Evolutionary conservation across 2,113 vertebrate species (phyloP).

Genomic region (Anser brachyrhynchus): DNA sequence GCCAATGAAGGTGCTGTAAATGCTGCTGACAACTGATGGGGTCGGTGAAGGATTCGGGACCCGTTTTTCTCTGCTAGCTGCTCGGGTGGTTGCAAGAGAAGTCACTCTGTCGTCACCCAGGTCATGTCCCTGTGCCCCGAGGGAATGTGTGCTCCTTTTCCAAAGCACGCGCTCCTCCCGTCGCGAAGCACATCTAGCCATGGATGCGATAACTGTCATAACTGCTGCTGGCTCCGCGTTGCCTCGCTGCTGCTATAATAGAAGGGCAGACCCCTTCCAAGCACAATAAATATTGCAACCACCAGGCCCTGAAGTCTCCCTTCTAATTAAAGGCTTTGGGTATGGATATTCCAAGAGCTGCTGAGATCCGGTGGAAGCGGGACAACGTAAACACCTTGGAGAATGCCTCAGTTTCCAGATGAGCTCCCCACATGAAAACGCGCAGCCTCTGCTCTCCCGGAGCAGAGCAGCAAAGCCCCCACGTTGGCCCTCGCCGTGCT

Average conservation of each 20-base stretch:
- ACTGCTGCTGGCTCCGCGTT: not conserved
- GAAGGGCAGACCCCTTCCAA: not conserved
- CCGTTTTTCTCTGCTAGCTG: not conserved
- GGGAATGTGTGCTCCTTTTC: not conserved
- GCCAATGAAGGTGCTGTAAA: not conserved
- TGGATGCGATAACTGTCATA: not conserved
- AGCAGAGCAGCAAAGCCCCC: not conserved
- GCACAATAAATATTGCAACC: conserved; percentile 32
- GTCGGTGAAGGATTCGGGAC: not conserved
- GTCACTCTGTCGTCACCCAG: not conserved
- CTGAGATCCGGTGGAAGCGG: conserved; percentile 2
- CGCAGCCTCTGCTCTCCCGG: not conserved
- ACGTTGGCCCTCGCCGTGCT: not conserved
- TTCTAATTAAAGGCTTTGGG: conserved; percentile 28
- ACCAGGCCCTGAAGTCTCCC: conserved; percentile 31
- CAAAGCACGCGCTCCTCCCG: not conserved
- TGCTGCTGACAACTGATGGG: rapidly evolving
- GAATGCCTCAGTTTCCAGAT: conserved; percentile 1
- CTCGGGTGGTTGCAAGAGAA: not conserved
- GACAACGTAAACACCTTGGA: conserved; percentile 52
- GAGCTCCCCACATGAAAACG: not conserved
- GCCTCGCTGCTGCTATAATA: not conserved
- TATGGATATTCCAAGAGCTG: conserved; percentile 38
- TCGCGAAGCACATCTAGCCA: not conserved
- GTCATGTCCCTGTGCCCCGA: not conserved